phyloP scores from a whole-genome alignment of 2,888 invertebrate genomes.

The Mesorhabditis sp. region DNA sequence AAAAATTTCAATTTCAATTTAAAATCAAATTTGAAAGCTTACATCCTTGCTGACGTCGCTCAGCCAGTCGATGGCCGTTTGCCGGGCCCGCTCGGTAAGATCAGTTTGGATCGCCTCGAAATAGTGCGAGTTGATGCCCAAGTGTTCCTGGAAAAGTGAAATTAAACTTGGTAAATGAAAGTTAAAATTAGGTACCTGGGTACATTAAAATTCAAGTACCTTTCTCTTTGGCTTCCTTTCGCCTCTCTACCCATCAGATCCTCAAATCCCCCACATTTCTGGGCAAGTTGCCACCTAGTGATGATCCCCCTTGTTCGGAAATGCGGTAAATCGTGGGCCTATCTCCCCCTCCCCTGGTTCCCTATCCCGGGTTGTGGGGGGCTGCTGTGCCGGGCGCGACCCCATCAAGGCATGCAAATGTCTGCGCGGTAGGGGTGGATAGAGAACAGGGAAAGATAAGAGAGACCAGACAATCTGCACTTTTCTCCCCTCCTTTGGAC shows the following conservation, averaged over 20 bases:
- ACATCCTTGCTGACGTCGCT: neutral
- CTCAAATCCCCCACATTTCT: too few relatives aligned
- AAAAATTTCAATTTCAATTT: neutral
- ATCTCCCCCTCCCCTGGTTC: too few relatives aligned
- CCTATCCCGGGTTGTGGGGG: too few relatives aligned
- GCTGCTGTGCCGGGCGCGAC: neutral
- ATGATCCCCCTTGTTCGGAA: too few relatives aligned
- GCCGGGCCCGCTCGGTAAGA: neutral
- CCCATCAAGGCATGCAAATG: conserved; percentile 4
- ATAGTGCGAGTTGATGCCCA: conserved; percentile 4
- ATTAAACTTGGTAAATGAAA: neutral
- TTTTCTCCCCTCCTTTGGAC: too few relatives aligned
- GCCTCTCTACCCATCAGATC: too few relatives aligned
- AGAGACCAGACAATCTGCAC: neutral
- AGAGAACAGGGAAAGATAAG: conserved; percentile 1
- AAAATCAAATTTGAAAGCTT: neutral
- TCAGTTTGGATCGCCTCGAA: neutral
- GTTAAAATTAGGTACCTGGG: too few relatives aligned
- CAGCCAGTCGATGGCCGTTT: neutral
- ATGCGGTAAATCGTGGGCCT: too few relatives aligned
- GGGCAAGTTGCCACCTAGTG: too few relatives aligned
- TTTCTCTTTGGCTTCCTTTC: too few relatives aligned
- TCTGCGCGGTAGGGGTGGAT: neutral
- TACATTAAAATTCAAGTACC: too few relatives aligned
- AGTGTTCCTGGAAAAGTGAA: neutral